phyloP scores from a whole-genome alignment of 2,113 vertebrate genomes.

The Galeopterus variegatus region DNA sequence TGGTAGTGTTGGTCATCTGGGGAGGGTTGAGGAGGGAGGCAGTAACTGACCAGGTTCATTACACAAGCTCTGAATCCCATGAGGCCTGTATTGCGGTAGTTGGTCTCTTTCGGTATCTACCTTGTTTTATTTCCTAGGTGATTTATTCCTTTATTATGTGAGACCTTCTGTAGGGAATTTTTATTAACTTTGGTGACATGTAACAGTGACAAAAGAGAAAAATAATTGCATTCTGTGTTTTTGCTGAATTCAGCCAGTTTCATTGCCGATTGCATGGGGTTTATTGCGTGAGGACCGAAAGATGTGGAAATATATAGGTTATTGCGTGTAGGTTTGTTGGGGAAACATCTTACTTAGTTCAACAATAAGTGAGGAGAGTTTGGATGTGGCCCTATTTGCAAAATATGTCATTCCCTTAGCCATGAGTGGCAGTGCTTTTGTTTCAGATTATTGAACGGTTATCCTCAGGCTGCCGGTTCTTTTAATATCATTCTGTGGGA shows the following conservation, averaged over 20 bases:
- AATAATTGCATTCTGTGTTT: neutral
- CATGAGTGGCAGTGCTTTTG: rapidly evolving
- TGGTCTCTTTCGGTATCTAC: rapidly evolving
- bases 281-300: neutral
- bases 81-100: rapidly evolving
- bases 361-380: rapidly evolving
- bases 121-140: neutral
- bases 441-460: rapidly evolving
- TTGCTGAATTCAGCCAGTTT: neutral
- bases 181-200: constrained; percentile 64
- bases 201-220: constrained; percentile 32
- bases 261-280: rapidly evolving
- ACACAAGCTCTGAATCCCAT: rapidly evolving
- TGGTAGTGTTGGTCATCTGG: too few species aligned
- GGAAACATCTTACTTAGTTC: neutral
- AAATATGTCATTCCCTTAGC: rapidly evolving
- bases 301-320: too few species aligned
- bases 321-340: rapidly evolving
- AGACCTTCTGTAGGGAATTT: neutral
- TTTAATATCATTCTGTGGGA: rapidly evolving
- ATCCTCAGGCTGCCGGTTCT: rapidly evolving
- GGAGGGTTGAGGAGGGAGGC: neutral
- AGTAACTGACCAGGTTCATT: neutral
- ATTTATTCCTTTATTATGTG: neutral
- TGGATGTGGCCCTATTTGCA: neutral